Evolutionary conservation across 2,113 vertebrate species (phyloP).

Genomic region (Hippocampus comes): DNA sequence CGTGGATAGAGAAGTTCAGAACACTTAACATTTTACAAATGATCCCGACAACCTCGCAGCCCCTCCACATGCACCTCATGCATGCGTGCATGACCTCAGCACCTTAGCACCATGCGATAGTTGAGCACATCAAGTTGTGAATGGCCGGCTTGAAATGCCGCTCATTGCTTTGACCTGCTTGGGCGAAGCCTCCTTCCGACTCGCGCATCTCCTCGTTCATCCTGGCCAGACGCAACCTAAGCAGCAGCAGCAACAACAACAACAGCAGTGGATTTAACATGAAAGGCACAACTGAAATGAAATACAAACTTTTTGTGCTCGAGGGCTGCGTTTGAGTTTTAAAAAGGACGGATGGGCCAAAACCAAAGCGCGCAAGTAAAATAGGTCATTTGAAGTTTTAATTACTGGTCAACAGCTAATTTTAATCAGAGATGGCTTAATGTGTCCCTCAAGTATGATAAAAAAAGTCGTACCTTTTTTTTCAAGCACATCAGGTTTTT

Average conservation of each 20-base stretch:
- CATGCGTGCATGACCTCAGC: neutral
- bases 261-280: neutral
- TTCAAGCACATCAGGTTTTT: too few relatives aligned
- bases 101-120: conserved; percentile 86
- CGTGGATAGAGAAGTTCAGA: neutral
- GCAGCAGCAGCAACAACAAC: neutral
- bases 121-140: conserved; percentile 96
- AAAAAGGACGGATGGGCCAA: too few relatives aligned
- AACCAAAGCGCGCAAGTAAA: too few relatives aligned
- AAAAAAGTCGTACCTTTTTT: too few relatives aligned
- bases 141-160: conserved; percentile 96
- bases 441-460: too few relatives aligned
- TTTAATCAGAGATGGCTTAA: too few relatives aligned
- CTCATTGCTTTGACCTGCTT: conserved; percentile 90
- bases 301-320: neutral
- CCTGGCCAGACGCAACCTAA: conserved; percentile 88
- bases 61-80: neutral
- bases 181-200: conserved; percentile 86
- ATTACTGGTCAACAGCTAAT: too few relatives aligned
- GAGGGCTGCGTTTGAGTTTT: neutral
- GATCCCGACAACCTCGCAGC: neutral
- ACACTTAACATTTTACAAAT: too few relatives aligned
- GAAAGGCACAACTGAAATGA: neutral
- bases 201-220: conserved; percentile 99
- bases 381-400: too few relatives aligned